These are phyloP conservation scores for Napeogenes sylphis DNA, from an alignment of 2,888 invertebrate species.

Conservation along the genomic window DNA sequence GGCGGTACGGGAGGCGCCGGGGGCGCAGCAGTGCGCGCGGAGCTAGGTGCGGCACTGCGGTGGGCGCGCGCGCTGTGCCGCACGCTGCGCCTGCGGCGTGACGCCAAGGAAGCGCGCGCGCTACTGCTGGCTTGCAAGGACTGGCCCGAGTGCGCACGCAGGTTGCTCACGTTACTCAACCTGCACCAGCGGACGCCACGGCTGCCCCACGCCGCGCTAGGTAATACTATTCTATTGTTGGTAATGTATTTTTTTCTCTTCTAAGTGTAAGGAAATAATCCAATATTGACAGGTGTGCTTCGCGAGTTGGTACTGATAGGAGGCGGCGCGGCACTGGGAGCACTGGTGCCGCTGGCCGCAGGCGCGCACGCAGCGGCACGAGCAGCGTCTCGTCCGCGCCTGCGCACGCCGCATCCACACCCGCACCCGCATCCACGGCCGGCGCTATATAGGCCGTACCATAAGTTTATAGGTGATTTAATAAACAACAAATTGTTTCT, in stretches of 20 bases:
- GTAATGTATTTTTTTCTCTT: neutral
- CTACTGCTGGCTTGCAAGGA: constrained; percentile 87
- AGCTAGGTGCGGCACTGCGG: constrained; percentile 89
- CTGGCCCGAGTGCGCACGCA: constrained; percentile 91
- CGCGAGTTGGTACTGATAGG: constrained; percentile 88
- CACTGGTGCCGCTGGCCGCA: constrained; percentile 89
- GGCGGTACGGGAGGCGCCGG: constrained; percentile 81
- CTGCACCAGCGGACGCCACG: constrained; percentile 90
- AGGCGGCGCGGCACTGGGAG: constrained; percentile 87
- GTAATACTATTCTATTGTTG: constrained; percentile 47
- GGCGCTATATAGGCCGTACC: constrained; percentile 92
- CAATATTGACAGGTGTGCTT: constrained; percentile 69
- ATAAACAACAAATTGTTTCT: neutral
- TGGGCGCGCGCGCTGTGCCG: constrained; percentile 85
- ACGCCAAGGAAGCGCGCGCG: constrained; percentile 81
- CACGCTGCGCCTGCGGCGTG: constrained; percentile 82
- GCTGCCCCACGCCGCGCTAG: constrained; percentile 86
- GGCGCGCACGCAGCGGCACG: constrained; percentile 83
- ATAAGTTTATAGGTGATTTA: constrained; percentile 88
- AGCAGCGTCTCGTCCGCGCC: constrained; percentile 80
- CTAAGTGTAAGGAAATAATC: neutral
- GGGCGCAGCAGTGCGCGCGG: constrained; percentile 87
- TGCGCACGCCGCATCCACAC: constrained; percentile 65
- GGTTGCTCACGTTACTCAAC: constrained; percentile 91
- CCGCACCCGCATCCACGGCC: constrained; percentile 81